phyloP scores from a whole-genome alignment of 2,113 vertebrate species.

The Cisticola juncidis region DNA sequence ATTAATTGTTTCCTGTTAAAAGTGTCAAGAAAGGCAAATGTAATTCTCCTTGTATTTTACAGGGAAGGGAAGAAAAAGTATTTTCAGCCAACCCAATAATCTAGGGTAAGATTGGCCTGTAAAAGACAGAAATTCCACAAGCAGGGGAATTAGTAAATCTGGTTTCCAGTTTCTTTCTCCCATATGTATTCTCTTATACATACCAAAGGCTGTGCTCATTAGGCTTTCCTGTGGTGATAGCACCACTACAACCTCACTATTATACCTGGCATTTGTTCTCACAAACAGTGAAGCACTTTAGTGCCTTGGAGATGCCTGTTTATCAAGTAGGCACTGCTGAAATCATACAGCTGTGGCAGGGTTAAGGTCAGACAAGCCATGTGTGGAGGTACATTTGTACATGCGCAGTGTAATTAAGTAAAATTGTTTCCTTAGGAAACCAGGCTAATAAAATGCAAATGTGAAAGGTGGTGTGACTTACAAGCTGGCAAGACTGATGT shows the following conservation, averaged over 20 bases:
- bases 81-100: neutral
- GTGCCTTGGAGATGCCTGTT: neutral
- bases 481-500: neutral
- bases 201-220: neutral
- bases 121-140: neutral
- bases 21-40: neutral
- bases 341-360: neutral
- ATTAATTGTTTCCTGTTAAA: slow-evolving; percentile 7
- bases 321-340: neutral
- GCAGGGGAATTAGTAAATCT: neutral
- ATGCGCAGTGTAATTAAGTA: neutral
- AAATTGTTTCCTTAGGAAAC: slow-evolving; percentile 39
- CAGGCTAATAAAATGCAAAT: slow-evolving; percentile 37
- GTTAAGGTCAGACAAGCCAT: neutral
- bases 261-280: neutral
- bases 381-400: neutral
- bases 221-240: neutral
- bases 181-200: neutral
- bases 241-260: neutral
- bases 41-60: slow-evolving; percentile 1
- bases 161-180: neutral
- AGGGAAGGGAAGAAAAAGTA: neutral
- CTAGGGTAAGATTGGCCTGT: neutral
- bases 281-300: neutral
- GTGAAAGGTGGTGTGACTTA: neutral